These are phyloP conservation scores for Mastacembelus armatus DNA, from an alignment of 2,797 vertebrate genomes.

Conservation along the genomic window DNA sequence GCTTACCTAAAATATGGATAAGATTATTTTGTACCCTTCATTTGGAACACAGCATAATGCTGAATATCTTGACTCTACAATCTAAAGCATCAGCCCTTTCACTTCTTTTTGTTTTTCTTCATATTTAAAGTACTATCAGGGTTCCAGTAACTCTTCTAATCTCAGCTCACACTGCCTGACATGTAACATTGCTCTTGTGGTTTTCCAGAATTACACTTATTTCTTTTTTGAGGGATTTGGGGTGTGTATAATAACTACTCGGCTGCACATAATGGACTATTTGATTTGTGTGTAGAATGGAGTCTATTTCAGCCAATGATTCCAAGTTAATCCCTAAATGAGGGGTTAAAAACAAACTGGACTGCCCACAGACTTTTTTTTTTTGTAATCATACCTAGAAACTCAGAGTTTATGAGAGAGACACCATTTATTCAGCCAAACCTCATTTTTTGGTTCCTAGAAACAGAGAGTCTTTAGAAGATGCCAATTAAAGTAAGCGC, in stretches of 20 bases:
- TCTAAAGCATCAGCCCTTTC: conserved; percentile 21
- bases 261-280: conserved; percentile 4
- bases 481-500: not conserved
- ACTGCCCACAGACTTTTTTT: conserved; percentile 12
- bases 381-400: conserved; percentile 46
- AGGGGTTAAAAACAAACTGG: conserved; percentile 38
- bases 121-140: conserved; percentile 17
- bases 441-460: conserved; percentile 33
- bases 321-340: conserved; percentile 63
- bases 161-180: conserved; percentile 1
- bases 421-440: conserved; percentile 19
- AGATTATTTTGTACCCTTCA: not conserved
- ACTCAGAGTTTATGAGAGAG: conserved; percentile 28
- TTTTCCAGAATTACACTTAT: conserved; percentile 33
- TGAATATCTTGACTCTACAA: no score
- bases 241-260: conserved; percentile 7
- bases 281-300: conserved; percentile 10
- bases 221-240: conserved; percentile 1
- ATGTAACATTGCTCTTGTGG: conserved; percentile 28
- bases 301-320: conserved; percentile 17
- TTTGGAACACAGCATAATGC: not conserved
- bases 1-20: not conserved
- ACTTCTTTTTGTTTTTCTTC: conserved; percentile 10
- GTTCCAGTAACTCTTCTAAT: conserved; percentile 36
- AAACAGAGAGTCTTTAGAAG: conserved; percentile 22